These are phyloP conservation scores for Pseudopleuronectes americanus DNA, from an alignment of 2,797 vertebrate species.

Conservation along the genomic window DNA sequence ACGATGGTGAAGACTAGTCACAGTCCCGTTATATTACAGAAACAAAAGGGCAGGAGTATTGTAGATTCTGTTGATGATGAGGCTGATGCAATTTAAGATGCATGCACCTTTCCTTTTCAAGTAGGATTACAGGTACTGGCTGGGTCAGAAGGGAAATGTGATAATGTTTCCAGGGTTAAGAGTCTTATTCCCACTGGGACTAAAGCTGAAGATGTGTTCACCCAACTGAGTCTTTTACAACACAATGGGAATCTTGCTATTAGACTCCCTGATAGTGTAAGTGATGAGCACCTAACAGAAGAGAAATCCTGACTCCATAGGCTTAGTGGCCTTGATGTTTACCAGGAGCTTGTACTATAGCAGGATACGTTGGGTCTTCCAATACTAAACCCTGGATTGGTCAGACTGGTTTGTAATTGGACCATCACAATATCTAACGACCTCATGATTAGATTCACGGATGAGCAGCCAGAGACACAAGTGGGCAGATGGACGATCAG, in stretches of 20 bases:
- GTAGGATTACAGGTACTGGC: not conserved
- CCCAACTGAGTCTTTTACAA: not conserved
- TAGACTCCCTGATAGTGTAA: too few species aligned
- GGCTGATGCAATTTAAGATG: not conserved
- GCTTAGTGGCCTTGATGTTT: too few species aligned
- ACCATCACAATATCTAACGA: constrained; percentile 31
- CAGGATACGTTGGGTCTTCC: constrained; percentile 3
- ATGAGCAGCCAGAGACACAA: constrained; percentile 25
- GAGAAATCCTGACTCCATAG: too few species aligned
- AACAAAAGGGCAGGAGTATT: not conserved
- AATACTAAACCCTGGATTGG: not conserved
- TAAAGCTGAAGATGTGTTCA: not conserved
- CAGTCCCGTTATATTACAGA: not conserved
- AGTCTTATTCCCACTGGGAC: not conserved
- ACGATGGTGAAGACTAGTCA: not conserved
- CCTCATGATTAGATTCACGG: constrained; percentile 16
- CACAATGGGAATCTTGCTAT: too few species aligned
- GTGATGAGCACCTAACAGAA: too few species aligned
- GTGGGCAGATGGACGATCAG: constrained; percentile 49
- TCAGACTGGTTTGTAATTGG: constrained; percentile 20
- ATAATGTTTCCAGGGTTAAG: not conserved
- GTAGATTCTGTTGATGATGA: not conserved
- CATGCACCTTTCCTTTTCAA: not conserved
- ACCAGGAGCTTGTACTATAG: not conserved
- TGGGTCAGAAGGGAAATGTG: not conserved